Evolutionary conservation across 2,113 vertebrate genomes (phyloP), one percentile per base, ranked within the genome.

Genomic region (Perca schrenkii): DNA sequence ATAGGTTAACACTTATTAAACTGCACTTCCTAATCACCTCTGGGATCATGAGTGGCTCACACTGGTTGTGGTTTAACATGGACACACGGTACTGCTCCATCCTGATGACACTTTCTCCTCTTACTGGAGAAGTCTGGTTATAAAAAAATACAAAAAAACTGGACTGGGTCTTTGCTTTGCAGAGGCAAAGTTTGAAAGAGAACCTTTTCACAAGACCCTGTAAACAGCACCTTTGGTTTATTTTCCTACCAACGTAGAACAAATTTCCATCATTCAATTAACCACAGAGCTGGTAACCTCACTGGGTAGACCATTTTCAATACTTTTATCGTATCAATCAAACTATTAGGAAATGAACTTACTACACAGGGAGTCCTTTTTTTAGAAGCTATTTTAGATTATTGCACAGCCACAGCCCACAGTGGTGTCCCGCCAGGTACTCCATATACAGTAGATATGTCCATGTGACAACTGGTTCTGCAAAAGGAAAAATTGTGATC

Each of bases 1-100:
- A n/a, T 57, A 79, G 75, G 77, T 89, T 79, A 79, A 22, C 46
- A 50, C 77, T 88, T 64, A 66, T 86, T 87, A 80, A 84, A 89
- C 43, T 47, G 53, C 47, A 15, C 70, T 85, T 36, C 46, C 79
- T 85, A 85, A 91, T 91, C 74, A 85, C 82, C 62, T 84, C 74
- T 56, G 77, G 74, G 47, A 65, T 74, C 53, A 52, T 70, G 34
- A 67, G 57, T 15, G 71, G 31, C n/a, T 86, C 58, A 81, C 63
- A 71, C 28, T 57, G 74, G 69, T 14, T 56, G 64, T 34, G 75
- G 82, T 85, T 89, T 79, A 84, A 79, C 68, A 79, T 54, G 52
- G 28, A 77, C 77, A 82, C 62, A 50, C 0, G n/a, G 34, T 43
- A 22, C 19, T 46, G 43, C 34, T 86, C 76, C 76, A 78, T 49